phyloP scores from a whole-genome alignment of 2,888 invertebrate species.

The Drosophila meridiana region DNA sequence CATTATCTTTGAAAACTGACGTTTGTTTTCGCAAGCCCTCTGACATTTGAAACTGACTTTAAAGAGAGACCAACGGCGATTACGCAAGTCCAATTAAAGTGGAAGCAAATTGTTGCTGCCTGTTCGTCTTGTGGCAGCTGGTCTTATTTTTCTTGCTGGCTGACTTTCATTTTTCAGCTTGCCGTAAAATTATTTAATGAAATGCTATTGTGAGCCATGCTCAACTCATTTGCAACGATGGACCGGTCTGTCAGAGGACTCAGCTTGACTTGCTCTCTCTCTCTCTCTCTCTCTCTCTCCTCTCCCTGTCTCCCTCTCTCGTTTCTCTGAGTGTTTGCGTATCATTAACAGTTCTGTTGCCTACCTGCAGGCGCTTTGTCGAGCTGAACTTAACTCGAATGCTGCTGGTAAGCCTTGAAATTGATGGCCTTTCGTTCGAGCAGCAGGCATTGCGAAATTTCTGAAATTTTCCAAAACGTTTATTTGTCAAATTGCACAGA shows the following conservation, averaged over 20 bases:
- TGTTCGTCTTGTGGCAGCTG: conserved; percentile 19
- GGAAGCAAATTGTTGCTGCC: conserved; percentile 6
- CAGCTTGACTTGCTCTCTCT: neutral
- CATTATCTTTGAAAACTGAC: neutral
- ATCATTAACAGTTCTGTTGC: conserved; percentile 61
- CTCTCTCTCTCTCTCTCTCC: neutral
- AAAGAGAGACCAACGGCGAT: conserved; percentile 14
- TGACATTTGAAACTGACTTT: conserved; percentile 3
- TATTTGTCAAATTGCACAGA: conserved; percentile 40
- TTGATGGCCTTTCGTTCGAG: conserved; percentile 33
- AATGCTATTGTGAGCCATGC: conserved; percentile 28
- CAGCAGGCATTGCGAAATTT: conserved; percentile 21
- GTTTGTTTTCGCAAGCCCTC: neutral
- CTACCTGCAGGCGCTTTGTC: conserved; percentile 50
- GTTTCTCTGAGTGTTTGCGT: conserved; percentile 44
- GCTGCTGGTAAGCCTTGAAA: conserved; percentile 36
- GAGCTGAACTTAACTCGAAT: conserved; percentile 27
- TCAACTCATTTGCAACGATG: conserved; percentile 17
- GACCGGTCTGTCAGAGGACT: neutral
- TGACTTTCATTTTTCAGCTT: conserved; percentile 44
- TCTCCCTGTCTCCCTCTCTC: neutral
- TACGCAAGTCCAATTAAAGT: conserved; percentile 21
- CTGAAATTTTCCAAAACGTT: conserved; percentile 44
- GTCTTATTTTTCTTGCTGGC: conserved; percentile 4
- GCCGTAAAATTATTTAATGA: conserved; percentile 47